Base-by-base conservation (phyloP, 2,797 vertebrate species). In the Perodicticus potto region DNA sequence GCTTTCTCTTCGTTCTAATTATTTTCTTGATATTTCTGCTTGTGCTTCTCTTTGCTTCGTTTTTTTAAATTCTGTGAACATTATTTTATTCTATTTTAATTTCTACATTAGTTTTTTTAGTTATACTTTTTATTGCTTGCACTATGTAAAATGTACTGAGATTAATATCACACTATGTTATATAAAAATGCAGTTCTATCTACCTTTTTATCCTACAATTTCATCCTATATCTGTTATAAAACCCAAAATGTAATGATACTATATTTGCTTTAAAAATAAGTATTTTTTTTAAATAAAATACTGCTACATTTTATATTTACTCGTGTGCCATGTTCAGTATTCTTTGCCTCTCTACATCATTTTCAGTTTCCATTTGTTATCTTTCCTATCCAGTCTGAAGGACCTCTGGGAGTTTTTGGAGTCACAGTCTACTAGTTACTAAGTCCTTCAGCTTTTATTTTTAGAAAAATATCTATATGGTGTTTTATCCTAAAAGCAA, bases 371-470 rank as follows among this genome's bases (percentile, higher is more conserved):
- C 59, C 17, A 43, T 34, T 88, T 84, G 32, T 57, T 93, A 57
- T 61, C 27, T 43, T 83, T 92, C 87, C 22, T 76, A 11, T 82
- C 76, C 3, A 32, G 12, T 20, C 59, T 82, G 19, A 80, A 94
- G 7, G 17, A 61, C 2, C 76, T 94, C 37, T 11, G 90, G 61
- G 89, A 45, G 37, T 22, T 10, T 74, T 55, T 17, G 89, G 29
- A 85, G 53, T 3, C 14, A 32, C 73, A 6, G 22, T 11, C 69
- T 72, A 7, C 11, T 72, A 81, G 17, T 12, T 92, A 65, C 61
- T 86, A 61, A 81, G 37, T 57, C 43, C 85, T 85, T 94, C 13
- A 27, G 17, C 3, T 89, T 91, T 89, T 61, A 61, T 90, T 87
- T 87, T 83, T 40, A 84, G 77, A 80, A 73, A 89, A 76, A 23